These are phyloP conservation scores for Naso thynnoides DNA, from an alignment of 2,797 vertebrate genomes.

Conservation along the genomic window DNA sequence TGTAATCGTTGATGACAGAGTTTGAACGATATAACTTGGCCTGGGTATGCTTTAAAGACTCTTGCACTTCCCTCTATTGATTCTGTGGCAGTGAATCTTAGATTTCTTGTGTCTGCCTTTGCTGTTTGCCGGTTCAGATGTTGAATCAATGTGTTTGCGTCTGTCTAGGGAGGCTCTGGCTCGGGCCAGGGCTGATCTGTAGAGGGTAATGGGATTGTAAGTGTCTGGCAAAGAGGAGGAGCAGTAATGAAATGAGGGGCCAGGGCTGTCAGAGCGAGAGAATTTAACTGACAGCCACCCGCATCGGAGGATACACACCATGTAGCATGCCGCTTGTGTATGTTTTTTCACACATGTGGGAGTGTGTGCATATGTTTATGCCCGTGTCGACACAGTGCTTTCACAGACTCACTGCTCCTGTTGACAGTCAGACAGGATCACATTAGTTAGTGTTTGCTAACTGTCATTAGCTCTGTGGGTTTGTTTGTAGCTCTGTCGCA, in stretches of 20 bases:
- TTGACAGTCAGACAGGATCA: slow-evolving; percentile 48
- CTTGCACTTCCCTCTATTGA: slow-evolving; percentile 39
- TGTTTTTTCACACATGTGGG: slow-evolving; percentile 13
- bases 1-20: slow-evolving; percentile 26
- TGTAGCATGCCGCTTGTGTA: not conserved
- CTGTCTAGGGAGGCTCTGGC: slow-evolving; percentile 41
- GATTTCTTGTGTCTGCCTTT: slow-evolving; percentile 34
- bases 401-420: slow-evolving; percentile 14
- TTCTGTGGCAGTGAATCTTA: slow-evolving; percentile 40
- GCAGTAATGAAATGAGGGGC: slow-evolving; percentile 71
- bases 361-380: slow-evolving; percentile 25
- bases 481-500: slow-evolving; percentile 27
- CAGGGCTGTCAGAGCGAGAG: slow-evolving; percentile 31
- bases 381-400: slow-evolving; percentile 10
- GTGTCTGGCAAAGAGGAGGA: slow-evolving; percentile 62
- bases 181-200: slow-evolving; percentile 41
- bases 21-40: slow-evolving; percentile 11
- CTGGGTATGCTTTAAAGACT: slow-evolving; percentile 29
- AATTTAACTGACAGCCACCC: slow-evolving; percentile 48
- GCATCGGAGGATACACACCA: slow-evolving; percentile 28
- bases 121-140: slow-evolving; percentile 54
- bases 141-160: slow-evolving; percentile 69
- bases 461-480: slow-evolving; percentile 58
- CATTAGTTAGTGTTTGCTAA: slow-evolving; percentile 44
- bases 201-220: slow-evolving; percentile 76